These are phyloP conservation scores for Halictus rubicundus DNA, from an alignment of 1,140 invertebrate species.

Conservation along the genomic window DNA sequence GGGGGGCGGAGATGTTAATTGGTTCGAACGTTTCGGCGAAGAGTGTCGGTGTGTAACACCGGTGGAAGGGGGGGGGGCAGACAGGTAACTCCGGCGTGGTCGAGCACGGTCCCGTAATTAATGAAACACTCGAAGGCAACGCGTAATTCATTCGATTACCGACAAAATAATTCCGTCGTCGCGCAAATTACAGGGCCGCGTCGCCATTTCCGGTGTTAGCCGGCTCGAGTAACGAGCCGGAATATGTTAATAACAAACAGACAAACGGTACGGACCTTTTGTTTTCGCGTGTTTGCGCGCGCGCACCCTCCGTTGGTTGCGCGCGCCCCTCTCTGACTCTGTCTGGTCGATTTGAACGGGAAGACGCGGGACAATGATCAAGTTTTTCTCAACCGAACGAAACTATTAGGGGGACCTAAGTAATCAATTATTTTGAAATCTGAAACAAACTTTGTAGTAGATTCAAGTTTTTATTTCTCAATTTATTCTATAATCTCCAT, in stretches of 20 bases:
- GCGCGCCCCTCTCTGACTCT: not conserved
- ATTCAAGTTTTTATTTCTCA: no score
- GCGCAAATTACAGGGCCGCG: constrained; percentile 40
- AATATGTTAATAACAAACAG: constrained; percentile 65
- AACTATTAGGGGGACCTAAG: no score
- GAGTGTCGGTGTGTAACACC: not conserved
- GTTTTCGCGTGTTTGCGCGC: not conserved
- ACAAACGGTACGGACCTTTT: constrained; percentile 26
- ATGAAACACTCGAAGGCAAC: constrained; percentile 52
- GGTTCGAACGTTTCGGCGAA: not conserved
- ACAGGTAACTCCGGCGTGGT: not conserved
- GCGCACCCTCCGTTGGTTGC: not conserved
- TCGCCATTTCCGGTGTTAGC: constrained; percentile 26
- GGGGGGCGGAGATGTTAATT: not conserved
- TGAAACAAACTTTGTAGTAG: no score
- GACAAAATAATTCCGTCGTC: constrained; percentile 49
- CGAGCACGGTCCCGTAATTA: constrained; percentile 37
- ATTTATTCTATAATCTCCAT: no score
- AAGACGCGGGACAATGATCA: constrained; percentile 14
- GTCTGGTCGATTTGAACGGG: constrained; percentile 15
- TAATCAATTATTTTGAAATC: no score
- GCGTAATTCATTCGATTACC: constrained; percentile 52
- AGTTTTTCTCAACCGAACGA: no score
- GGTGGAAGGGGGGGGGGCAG: not conserved
- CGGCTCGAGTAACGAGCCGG: constrained; percentile 43